These are phyloP conservation scores for Horisme vitalbata DNA, from an alignment of 2,888 invertebrate genomes.

Conservation along the genomic window DNA sequence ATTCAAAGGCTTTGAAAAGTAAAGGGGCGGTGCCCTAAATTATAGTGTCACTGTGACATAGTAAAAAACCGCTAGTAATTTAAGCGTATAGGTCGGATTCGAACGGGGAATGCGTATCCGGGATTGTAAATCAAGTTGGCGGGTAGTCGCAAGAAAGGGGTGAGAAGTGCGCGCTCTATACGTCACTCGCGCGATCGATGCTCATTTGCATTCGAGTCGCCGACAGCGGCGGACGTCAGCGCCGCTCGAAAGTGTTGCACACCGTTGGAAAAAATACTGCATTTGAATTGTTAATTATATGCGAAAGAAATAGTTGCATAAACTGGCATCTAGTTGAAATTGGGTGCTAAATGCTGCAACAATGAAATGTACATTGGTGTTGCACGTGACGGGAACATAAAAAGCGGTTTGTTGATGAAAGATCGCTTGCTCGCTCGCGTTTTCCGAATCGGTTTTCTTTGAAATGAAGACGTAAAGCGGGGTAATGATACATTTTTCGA, in stretches of 20 bases:
- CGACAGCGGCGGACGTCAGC: slow-evolving; percentile 73
- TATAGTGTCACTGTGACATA: slow-evolving; percentile 79
- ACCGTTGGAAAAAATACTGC: slow-evolving; percentile 65
- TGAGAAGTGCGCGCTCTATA: slow-evolving; percentile 75
- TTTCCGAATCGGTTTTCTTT: slow-evolving; percentile 34
- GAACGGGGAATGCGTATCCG: slow-evolving; percentile 72
- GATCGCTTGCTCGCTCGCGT: slow-evolving; percentile 22
- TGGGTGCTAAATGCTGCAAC: slow-evolving; percentile 64
- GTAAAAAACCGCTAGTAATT: slow-evolving; percentile 73
- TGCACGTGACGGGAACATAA: slow-evolving; percentile 13
- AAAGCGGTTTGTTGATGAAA: slow-evolving; percentile 17
- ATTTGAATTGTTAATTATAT: slow-evolving; percentile 77
- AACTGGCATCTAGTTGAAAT: slow-evolving; percentile 64
- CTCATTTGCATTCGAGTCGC: slow-evolving; percentile 78
- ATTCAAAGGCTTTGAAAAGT: slow-evolving; percentile 78
- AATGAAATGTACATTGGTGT: slow-evolving; percentile 50
- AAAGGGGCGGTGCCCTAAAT: slow-evolving; percentile 79
- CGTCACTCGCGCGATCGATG: slow-evolving; percentile 76
- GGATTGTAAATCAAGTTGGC: slow-evolving; percentile 77
- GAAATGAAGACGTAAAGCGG: slow-evolving; percentile 46
- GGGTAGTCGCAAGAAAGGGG: slow-evolving; percentile 81
- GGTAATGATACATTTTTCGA: slow-evolving; percentile 57
- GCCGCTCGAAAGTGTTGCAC: slow-evolving; percentile 76
- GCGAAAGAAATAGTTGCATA: slow-evolving; percentile 77
- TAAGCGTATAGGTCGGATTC: slow-evolving; percentile 67